Evolutionary conservation across 2,797 vertebrate genomes (phyloP).

Genomic region (Sus cebifrons): DNA sequence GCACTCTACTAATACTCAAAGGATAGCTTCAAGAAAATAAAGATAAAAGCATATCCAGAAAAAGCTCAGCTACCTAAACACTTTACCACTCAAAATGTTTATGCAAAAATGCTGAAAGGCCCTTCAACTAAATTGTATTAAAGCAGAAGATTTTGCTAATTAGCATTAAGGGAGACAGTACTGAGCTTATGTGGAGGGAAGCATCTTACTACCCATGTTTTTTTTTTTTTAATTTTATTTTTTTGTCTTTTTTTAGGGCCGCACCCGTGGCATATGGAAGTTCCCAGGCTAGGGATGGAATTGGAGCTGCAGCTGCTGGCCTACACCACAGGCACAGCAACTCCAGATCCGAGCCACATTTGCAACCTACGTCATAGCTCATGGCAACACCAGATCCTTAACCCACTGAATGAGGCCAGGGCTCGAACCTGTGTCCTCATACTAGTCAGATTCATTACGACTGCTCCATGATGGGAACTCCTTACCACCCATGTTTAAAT

Average conservation of each 20-base stretch:
- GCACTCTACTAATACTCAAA: neutral
- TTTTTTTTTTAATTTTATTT: too few species aligned
- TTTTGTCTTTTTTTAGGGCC: too few species aligned
- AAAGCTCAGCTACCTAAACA: neutral
- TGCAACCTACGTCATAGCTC: too few species aligned
- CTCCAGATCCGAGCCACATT: too few species aligned
- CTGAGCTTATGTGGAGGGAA: neutral
- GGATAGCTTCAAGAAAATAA: neutral
- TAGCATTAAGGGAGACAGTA: neutral
- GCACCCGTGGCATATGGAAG: too few species aligned
- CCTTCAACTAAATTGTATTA: neutral
- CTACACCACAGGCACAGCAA: too few species aligned
- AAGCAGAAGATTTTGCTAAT: conserved; percentile 1
- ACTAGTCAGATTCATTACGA: too few species aligned
- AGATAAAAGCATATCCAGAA: neutral
- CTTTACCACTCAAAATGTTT: neutral
- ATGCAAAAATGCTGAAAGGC: neutral
- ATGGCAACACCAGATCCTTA: too few species aligned
- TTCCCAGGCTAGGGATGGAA: too few species aligned
- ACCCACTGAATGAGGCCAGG: too few species aligned
- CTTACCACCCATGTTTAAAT: neutral
- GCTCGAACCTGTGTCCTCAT: too few species aligned
- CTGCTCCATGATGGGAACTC: neutral
- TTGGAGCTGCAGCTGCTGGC: too few species aligned
- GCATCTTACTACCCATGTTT: neutral